These are phyloP conservation scores for Bicyclus anynana DNA, from an alignment of 1,140 invertebrate genomes.

Conservation along the genomic window DNA sequence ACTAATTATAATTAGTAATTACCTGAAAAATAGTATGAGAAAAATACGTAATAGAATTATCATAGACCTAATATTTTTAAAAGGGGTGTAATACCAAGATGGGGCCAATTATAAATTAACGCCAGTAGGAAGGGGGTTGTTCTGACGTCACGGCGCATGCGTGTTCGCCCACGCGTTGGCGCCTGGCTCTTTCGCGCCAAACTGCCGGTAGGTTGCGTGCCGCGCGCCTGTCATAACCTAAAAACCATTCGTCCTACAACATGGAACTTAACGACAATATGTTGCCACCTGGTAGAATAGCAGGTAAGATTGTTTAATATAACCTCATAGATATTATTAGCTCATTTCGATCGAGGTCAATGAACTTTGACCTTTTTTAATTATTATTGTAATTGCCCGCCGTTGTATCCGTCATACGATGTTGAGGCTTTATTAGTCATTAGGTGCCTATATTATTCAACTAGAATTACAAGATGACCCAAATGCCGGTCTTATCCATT, in stretches of 20 bases:
- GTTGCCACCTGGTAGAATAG: slow-evolving; percentile 36
- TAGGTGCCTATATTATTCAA: background rate
- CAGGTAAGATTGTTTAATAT: slow-evolving; percentile 44
- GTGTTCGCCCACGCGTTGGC: slow-evolving; percentile 51
- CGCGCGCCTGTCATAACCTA: slow-evolving; percentile 56
- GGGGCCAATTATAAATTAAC: slow-evolving; percentile 36
- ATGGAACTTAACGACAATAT: slow-evolving; percentile 49
- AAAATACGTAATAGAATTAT: background rate
- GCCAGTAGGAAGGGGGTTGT: slow-evolving; percentile 43
- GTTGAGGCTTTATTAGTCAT: background rate
- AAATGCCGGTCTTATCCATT: too few relatives aligned
- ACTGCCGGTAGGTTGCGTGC: slow-evolving; percentile 45
- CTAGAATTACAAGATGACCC: too few relatives aligned
- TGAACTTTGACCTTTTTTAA: slow-evolving; percentile 40
- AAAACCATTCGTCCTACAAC: slow-evolving; percentile 31
- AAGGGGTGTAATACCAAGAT: slow-evolving; percentile 6
- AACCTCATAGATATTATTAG: background rate
- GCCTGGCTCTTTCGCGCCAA: slow-evolving; percentile 64
- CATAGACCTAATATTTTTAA: background rate
- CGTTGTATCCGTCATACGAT: background rate
- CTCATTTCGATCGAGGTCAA: slow-evolving; percentile 27
- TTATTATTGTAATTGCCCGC: slow-evolving; percentile 12
- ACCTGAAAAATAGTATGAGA: background rate
- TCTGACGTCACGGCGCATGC: slow-evolving; percentile 66
- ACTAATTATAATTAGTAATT: too few relatives aligned